Base-by-base conservation (phyloP, 2,113 vertebrate species). In the Strix uralensis region DNA sequence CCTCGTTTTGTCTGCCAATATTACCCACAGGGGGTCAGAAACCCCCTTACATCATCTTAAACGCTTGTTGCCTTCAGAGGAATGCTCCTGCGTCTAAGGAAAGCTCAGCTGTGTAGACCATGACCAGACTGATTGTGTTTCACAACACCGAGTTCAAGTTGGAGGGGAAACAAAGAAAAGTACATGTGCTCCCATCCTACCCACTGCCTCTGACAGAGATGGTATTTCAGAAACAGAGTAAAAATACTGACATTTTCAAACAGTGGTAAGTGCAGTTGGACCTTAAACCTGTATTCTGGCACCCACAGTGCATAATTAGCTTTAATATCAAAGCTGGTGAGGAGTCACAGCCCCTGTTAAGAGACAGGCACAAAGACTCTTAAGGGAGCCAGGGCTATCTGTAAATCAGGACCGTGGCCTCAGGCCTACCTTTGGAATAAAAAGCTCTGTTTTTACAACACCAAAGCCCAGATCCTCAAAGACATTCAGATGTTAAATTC, bases 91-190 rank as follows among this genome's bases (percentile, higher is more conserved):
- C 13, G 4, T 86, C 70, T 59, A 87, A 93, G 93, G 86, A 92
- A 95, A 91, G 80, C 79, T 88, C 92, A 90, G 83, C 82, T 96
- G 89, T 92, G 69, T 94, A 94, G 93, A 88, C 79, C 69, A 75
- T 57, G 70, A 62, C 84, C 92, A 94, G 72, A 75, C 90, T 79
- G 96, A 96, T 96, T 93, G 88, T 90, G 80, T 97, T 97, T 97
- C 96, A 96, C 92, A 97, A 97, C 95, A 88, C 34, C 81, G 83
- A 94, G 83, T 94, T 96, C 94, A 93, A 81, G 88, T 51, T 94
- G 73, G 81, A 92, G 65, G 66, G 73, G 84, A 87, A 94, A 96
- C 69, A 95, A 91, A 96, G 90, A 55, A 74, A 94, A 91, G 57
- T 55, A 42, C 82, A 51, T 16, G 42, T 47, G 51, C 14, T 80